Base-by-base conservation (phyloP, 1,140 invertebrate species). In the Zaprionus camerounensis region DNA sequence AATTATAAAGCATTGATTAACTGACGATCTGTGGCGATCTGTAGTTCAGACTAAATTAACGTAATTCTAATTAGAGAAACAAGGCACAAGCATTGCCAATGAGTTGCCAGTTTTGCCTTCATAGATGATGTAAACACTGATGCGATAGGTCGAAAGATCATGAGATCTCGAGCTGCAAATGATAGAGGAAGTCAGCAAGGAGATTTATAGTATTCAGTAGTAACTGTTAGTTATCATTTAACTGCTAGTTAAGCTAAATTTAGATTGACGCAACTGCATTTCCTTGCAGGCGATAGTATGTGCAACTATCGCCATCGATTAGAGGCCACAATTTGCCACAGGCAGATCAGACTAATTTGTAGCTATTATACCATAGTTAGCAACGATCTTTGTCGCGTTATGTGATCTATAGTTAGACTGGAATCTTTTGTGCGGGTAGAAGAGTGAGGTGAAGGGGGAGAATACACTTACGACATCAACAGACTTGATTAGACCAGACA, bases 1-100 rank as follows among this genome's bases (percentile, higher is more conserved):
- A 87, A 87, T 88, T 88, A 78, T 38, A 68, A 61, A 51, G 75
- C 85, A 84, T 84, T 88, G 84, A 87, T 88, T 77, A 59, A 57
- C 55, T 55, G 44, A 12, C 66, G 66, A 68, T 36, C 63, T 65
- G 12, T 28, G 17, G 17, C 38, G 36, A 15, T 28, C 36, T 38
- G 36, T 44, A 15, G 28, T 28, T 66, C 57, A n/a, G 77, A 71
- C 63, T 74, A 69, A 59, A 72, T 80, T 82, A 83, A 83, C 84
- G 68, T 78, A 74, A 71, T 84, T 81, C 63, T 76, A 88, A 90
- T 87, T 88, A 58, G 34, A 78, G 61, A 70, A 64, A 38, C 53
- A 46, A 66, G n/a, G 28, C 65, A 57, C 46, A 76, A 53, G 46
- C 20, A 81, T 78, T 88, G 15, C n/a, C 84, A 87, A 81, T 87